These are phyloP conservation scores for Pongo pygmaeus DNA, from an alignment of 2,113 vertebrate species.

Conservation along the genomic window DNA sequence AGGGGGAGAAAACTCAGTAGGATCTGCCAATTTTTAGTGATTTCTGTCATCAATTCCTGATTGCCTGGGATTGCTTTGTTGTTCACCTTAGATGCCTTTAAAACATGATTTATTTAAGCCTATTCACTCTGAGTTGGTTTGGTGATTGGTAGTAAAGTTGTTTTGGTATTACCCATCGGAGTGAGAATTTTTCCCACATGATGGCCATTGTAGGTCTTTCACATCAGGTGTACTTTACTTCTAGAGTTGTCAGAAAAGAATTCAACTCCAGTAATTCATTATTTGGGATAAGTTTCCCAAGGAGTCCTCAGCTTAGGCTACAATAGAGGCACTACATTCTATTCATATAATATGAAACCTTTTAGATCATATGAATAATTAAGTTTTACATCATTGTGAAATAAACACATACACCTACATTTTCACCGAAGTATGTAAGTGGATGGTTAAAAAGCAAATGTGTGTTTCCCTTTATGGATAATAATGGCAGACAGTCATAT, in stretches of 20 bases:
- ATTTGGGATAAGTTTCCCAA: slow-evolving; percentile 45
- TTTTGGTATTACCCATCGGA: background rate
- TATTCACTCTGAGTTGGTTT: background rate
- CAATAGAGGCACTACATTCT: background rate
- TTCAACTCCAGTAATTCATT: slow-evolving; percentile 49
- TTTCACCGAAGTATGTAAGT: background rate
- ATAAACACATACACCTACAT: background rate
- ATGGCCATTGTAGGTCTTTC: background rate
- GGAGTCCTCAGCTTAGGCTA: background rate
- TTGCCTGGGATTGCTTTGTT: background rate
- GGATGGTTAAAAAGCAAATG: background rate
- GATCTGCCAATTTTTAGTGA: background rate
- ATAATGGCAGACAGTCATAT: background rate
- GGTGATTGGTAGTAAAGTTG: background rate
- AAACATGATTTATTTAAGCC: background rate
- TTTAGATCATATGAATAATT: slow-evolving; percentile 9
- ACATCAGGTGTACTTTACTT: background rate
- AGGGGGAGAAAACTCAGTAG: background rate
- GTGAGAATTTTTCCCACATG: background rate
- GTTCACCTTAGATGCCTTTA: background rate
- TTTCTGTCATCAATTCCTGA: background rate
- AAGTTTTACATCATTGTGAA: slow-evolving; percentile 34
- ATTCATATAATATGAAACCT: background rate
- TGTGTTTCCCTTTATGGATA: background rate
- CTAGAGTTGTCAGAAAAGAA: background rate